These are phyloP conservation scores for Sylvia borin DNA, from an alignment of 2,797 vertebrate genomes.

Conservation along the genomic window DNA sequence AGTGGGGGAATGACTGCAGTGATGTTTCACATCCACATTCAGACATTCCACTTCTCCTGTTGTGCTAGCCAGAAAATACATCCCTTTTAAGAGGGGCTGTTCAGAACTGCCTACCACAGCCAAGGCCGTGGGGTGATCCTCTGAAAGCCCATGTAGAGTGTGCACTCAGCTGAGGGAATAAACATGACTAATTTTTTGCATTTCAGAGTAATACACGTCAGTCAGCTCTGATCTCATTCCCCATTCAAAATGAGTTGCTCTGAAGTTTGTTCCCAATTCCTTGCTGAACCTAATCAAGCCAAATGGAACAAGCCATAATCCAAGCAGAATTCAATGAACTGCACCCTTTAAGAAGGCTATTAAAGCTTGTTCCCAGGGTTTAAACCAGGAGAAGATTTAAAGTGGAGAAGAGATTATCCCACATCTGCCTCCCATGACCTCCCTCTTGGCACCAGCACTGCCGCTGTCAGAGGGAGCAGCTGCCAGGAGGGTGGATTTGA, in stretches of 20 bases:
- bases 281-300: slow-evolving; percentile 27
- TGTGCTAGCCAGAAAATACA: background rate
- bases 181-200: background rate
- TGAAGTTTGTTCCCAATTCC: slow-evolving; percentile 37
- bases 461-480: background rate
- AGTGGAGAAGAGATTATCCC: slow-evolving; percentile 23
- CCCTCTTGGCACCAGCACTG: background rate
- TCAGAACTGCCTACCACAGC: background rate
- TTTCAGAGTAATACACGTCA: background rate
- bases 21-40: slow-evolving; percentile 1
- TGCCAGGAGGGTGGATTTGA: background rate
- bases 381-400: slow-evolving; percentile 40
- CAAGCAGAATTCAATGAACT: slow-evolving; percentile 41
- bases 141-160: background rate
- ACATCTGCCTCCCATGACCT: slow-evolving; percentile 36
- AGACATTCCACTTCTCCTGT: background rate
- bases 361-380: slow-evolving; percentile 16
- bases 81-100: background rate
- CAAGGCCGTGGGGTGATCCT: background rate
- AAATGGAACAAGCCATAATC: slow-evolving; percentile 45
- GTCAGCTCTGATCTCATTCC: background rate
- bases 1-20: background rate
- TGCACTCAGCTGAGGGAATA: background rate
- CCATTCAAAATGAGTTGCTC: background rate
- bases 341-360: slow-evolving; percentile 29